phyloP scores from a whole-genome alignment of 2,888 invertebrate genomes.

The Eupithecia insigniata region DNA sequence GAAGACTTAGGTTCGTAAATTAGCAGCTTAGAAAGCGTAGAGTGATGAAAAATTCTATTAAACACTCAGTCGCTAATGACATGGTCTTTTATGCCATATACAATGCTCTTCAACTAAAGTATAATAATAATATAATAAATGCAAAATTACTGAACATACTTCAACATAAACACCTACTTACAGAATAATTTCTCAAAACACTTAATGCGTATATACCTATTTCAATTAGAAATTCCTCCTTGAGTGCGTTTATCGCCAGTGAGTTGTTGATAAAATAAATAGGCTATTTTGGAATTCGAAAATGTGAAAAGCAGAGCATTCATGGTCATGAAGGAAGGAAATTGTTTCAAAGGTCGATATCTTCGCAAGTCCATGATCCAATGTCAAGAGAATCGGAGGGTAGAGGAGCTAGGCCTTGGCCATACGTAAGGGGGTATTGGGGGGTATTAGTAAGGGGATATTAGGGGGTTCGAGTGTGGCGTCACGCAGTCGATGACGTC shows the following conservation, averaged over 20 bases:
- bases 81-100: background rate
- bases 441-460: slow-evolving; percentile 53
- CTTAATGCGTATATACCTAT: background rate
- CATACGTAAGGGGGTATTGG: slow-evolving; percentile 55
- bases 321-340: slow-evolving; percentile 13
- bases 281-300: slow-evolving; percentile 16
- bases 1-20: slow-evolving; percentile 28
- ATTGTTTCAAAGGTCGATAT: slow-evolving; percentile 22
- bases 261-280: slow-evolving; percentile 13
- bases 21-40: slow-evolving; percentile 22
- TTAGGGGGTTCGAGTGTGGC: slow-evolving; percentile 58
- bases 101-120: background rate
- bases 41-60: background rate
- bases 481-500: slow-evolving; percentile 73
- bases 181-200: background rate
- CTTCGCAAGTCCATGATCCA: slow-evolving; percentile 48
- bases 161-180: background rate
- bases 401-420: slow-evolving; percentile 62
- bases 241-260: slow-evolving; percentile 17
- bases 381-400: slow-evolving; percentile 70
- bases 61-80: background rate
- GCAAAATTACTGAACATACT: background rate
- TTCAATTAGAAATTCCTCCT: slow-evolving; percentile 8
- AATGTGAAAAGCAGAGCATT: slow-evolving; percentile 8
- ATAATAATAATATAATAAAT: background rate